Base-by-base conservation (phyloP, 2,113 vertebrate species). In the Arenaria interpres region DNA sequence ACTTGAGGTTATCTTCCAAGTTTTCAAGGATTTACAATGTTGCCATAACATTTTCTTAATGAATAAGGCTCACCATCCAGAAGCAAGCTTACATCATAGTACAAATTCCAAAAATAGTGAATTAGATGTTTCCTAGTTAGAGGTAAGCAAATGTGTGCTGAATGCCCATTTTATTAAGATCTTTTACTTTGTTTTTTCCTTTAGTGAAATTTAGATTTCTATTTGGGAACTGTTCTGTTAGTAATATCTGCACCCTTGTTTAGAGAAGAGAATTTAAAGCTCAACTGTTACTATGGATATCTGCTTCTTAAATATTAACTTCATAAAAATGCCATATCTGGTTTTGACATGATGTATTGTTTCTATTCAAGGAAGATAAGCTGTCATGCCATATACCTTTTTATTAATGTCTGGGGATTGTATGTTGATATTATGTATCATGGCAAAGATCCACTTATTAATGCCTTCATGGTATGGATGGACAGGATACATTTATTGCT, bases 1-100 rank as follows among this genome's bases (percentile, higher is more conserved):
- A n/a, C 73, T 77, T 88, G 67, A 96, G 90, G 78, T 93, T 97
- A 96, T 96, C 96, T 96, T 97, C 97, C 94, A 88, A 94, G 81
- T 97, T 93, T 96, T 96, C 89, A 97, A 96, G 97, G 94, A 96
- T 97, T 98, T 98, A 95, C 97, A 96, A 97, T 88, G 67, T 75
- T 96, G 96, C 89, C 92, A 90, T 94, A 93, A 97, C 75, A 89
- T 97, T 97, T 97, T 97, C 93, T 96, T 97, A 97, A 96, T 96
- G 83, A 97, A 90, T 97, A 96, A 96, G 82, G 71, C 95, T 98
- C 97, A 94, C 94, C 66, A 68, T 93, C 94, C 89, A 89, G 96
- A 96, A 97, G 89, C 94, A 96, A 96, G 90, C 86, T 35, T 87
- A 72, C 51, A 53, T 92, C 88, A 77, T 95, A 85, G 75, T 95